phyloP scores from a whole-genome alignment of 2,888 invertebrate species.

The Tridacna crocea region DNA sequence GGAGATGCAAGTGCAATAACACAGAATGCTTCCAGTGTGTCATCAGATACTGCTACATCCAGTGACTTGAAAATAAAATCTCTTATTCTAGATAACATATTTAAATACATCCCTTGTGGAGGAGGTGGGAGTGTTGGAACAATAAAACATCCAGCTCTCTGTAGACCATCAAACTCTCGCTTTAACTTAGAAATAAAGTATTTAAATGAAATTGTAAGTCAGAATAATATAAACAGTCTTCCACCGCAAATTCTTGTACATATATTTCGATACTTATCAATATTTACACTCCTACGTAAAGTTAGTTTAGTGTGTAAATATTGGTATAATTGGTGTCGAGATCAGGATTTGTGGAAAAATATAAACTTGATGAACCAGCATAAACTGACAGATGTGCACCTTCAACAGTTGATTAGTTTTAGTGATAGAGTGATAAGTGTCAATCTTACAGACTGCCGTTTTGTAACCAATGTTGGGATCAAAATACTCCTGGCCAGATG shows the following conservation, averaged over 20 bases:
- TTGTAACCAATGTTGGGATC: conserved; percentile 66
- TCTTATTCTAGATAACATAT: conserved; percentile 4
- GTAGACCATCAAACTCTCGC: conserved; percentile 16
- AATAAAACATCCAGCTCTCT: not conserved
- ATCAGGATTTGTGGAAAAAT: conserved; percentile 35
- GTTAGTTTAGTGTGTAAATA: conserved; percentile 52
- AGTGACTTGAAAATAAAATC: not conserved
- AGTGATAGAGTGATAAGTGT: conserved; percentile 70
- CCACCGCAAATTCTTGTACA: conserved; percentile 42
- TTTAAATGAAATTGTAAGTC: not conserved
- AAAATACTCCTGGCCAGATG: conserved; percentile 60
- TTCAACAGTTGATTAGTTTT: conserved; percentile 48
- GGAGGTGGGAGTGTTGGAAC: too few relatives aligned
- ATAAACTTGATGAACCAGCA: conserved; percentile 48
- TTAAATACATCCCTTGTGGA: conserved; percentile 2
- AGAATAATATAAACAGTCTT: conserved; percentile 34
- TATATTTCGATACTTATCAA: conserved; percentile 36
- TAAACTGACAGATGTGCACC: conserved; percentile 50
- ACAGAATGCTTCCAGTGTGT: not conserved
- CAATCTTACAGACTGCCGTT: conserved; percentile 68
- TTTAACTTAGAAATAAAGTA: conserved; percentile 34
- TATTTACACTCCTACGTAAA: conserved; percentile 38
- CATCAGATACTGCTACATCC: not conserved
- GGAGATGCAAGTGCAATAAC: not conserved
- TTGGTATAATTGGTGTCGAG: conserved; percentile 51